Evolutionary conservation across 30 jellyfish, hydroid and myxozoan genomes (phyloP).

Genomic region (Rhopilema esculentum): DNA sequence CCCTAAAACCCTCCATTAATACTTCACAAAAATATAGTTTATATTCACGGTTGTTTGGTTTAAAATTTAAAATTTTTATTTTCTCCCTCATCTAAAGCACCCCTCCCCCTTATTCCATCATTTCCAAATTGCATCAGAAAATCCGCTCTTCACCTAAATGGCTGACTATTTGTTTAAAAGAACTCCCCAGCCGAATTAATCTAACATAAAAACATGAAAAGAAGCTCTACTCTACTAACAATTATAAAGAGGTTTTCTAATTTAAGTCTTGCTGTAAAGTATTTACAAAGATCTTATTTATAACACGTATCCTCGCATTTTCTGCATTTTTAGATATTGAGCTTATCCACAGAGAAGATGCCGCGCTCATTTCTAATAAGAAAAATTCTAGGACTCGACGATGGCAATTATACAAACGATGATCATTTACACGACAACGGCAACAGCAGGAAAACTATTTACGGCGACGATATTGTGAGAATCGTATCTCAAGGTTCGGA

Average conservation of each 20-base stretch:
- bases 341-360: constrained; percentile 33
- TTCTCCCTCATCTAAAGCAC: no score
- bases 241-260: neutral
- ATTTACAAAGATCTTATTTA: neutral
- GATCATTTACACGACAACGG: neutral
- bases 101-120: no score
- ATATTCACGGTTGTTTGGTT: no score
- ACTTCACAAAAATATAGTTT: no score
- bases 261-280: neutral
- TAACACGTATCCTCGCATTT: neutral
- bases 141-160: no score
- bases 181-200: no score
- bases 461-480: constrained; percentile 5
- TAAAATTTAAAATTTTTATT: no score
- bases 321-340: neutral
- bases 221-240: no score
- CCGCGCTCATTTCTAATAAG: constrained; percentile 85
- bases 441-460: neutral
- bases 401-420: constrained; percentile 34
- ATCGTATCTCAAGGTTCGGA: constrained; percentile 5
- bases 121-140: no score
- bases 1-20: no score
- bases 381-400: constrained; percentile 79
- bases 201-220: no score
- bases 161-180: no score